Conservation (phyloP, 2,888 invertebrate genomes). For the Chalcis sispes region DNA sequence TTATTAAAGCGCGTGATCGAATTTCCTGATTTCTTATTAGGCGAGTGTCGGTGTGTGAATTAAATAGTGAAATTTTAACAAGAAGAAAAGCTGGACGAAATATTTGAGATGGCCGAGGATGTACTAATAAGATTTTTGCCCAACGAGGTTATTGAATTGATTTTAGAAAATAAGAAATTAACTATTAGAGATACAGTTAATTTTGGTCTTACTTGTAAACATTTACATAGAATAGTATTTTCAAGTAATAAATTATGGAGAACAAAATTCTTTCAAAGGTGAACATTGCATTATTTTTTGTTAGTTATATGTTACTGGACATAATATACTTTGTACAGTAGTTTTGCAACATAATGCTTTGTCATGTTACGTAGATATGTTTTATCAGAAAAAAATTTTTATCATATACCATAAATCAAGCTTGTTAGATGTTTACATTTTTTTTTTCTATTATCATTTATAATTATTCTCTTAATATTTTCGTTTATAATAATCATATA, state of each 20-base stretch:
- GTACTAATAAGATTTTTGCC: constrained; percentile 64
- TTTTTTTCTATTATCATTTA: no score
- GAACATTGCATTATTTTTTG: constrained; percentile 44
- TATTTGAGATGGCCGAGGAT: constrained; percentile 42
- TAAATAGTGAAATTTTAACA: no score
- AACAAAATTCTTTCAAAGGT: constrained; percentile 76
- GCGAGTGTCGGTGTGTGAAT: no score
- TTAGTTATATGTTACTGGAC: neutral
- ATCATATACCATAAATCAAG: no score
- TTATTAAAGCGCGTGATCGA: no score
- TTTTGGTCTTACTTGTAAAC: constrained; percentile 78
- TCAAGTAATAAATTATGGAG: constrained; percentile 77
- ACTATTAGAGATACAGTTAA: constrained; percentile 76
- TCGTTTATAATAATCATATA: neutral
- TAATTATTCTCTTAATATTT: neutral
- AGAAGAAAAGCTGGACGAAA: neutral
- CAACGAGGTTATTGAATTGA: constrained; percentile 69
- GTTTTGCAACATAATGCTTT: neutral
- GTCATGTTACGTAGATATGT: neutral
- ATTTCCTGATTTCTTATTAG: no score
- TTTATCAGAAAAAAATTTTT: neutral
- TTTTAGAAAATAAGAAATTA: constrained; percentile 66
- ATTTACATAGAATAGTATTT: constrained; percentile 76
- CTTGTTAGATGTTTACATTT: neutral
- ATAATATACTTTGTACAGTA: neutral